phyloP scores from a whole-genome alignment of 2,797 vertebrate genomes.

The Thripadectes ignobilis region DNA sequence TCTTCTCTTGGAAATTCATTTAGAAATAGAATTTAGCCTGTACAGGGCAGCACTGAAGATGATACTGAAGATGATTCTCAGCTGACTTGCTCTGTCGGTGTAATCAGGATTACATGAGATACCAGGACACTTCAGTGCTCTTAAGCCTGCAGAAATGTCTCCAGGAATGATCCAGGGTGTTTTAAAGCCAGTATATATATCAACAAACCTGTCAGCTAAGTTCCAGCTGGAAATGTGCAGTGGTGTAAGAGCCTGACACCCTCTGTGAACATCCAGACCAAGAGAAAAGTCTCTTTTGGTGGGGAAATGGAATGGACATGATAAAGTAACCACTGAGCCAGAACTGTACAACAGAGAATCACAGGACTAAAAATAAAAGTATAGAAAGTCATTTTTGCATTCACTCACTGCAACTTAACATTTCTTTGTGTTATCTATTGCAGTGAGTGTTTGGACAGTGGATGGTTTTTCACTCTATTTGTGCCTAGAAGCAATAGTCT shows the following conservation, averaged over 20 bases:
- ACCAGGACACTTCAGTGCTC: neutral
- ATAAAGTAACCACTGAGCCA: conserved; percentile 15
- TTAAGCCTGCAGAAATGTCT: conserved; percentile 24
- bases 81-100: neutral
- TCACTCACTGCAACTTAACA: conserved; percentile 15
- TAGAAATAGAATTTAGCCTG: neutral
- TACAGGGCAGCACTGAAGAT: neutral
- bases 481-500: neutral
- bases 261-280: neutral
- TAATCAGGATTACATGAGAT: conserved; percentile 22
- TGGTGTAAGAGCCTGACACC: conserved; percentile 12
- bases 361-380: conserved; percentile 16
- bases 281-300: neutral
- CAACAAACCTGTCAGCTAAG: conserved; percentile 53
- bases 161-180: conserved; percentile 30
- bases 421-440: neutral
- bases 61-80: neutral
- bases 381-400: neutral
- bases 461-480: neutral
- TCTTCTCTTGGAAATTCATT: conserved; percentile 4
- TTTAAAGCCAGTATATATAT: conserved; percentile 22
- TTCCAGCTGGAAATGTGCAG: conserved; percentile 33
- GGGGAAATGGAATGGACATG: neutral
- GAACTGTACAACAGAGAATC: neutral
- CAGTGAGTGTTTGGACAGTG: conserved; percentile 1